Percentiles rank a stretch among this genome's conserved stretches.
phyloP scores from a whole-genome alignment of 2,888 invertebrate genomes.

The Dynastes grantii region DNA sequence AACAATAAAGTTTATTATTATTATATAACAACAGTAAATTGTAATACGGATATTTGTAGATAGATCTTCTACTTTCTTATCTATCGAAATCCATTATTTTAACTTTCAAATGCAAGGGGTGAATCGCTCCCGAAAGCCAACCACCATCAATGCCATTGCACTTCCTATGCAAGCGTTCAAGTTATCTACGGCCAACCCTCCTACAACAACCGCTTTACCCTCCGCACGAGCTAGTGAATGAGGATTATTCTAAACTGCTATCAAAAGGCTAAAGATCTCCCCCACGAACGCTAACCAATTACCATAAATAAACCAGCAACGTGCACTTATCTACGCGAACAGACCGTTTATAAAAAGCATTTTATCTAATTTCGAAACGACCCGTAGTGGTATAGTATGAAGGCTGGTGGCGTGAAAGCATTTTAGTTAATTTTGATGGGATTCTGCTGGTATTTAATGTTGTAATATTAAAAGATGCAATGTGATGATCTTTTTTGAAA shows the following conservation, averaged over 20 bases:
- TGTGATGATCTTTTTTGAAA: too few species aligned
- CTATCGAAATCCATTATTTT: too few species aligned
- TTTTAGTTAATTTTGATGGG: neutral
- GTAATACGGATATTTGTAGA: too few species aligned
- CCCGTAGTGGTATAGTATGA: neutral
- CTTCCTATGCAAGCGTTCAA: neutral
- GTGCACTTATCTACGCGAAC: conserved; percentile 66
- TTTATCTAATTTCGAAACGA: conserved; percentile 57
- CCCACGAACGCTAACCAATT: conserved; percentile 60
- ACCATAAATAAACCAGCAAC: conserved; percentile 70
- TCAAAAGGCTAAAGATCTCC: conserved; percentile 52
- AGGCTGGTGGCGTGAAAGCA: neutral
- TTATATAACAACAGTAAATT: too few species aligned
- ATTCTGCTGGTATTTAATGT: neutral
- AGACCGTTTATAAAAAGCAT: conserved; percentile 57
- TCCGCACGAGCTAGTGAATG: conserved; percentile 10
- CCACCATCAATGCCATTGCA: neutral
- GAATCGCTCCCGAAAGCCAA: too few species aligned
- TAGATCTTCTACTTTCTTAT: too few species aligned
- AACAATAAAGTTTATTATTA: too few species aligned
- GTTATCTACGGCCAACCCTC: neutral
- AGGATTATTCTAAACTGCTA: conserved; percentile 50
- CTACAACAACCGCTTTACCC: conserved; percentile 3
- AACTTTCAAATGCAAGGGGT: too few species aligned
- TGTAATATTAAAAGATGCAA: too few species aligned